Base-by-base conservation (phyloP, 1,140 invertebrate species). In the Riptortus pedestris region DNA sequence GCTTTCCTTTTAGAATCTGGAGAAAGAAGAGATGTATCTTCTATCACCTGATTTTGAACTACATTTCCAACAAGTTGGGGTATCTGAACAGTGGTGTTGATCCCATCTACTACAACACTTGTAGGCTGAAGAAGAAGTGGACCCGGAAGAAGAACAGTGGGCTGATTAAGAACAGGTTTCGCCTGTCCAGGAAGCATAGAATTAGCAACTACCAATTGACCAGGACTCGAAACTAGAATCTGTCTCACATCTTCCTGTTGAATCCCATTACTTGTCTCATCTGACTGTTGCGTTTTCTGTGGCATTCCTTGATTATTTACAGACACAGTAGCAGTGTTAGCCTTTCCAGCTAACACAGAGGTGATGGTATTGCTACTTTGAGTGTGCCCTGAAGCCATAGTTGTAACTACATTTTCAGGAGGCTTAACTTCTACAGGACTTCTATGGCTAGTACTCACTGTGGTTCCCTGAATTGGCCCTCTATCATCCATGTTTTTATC, bases 261-360 rank as follows among this genome's bases (percentile, higher is more conserved):
- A 29, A 86, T 85, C 68, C 86, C 83, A n/a, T n/a, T n/a, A 72
- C 82, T 87, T 66, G 85, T 87, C 22, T 88, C 86, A 18, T 88
- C 85, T 73, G 83, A 88, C 71, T 88, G 86, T 70, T 86, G 86
- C 29, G 86, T 85, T 72, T 87, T 87, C 4, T 84, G 80, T 52
- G 65, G 62, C 26, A 67, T 63, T 51, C 65, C 52, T 43, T 65
- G 66, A 55, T 67, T 67, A 45, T 84, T 85, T 47, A 87, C 81
- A 7, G 87, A 85, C 2, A 86, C 83, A 0, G 84, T 86, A 2
- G 82, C 82, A 0, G 86, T 87, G 67, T 86, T 86, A 0, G 85
- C 80, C 72, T 83, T 79, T 22, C 86, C 86, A 12, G 86, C 85
- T 48, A 87, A 72, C 4, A 88, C 85, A 18, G 86, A 88, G 0